phyloP scores from a whole-genome alignment of 2,888 invertebrate genomes.

The Drosophila demipolita region DNA sequence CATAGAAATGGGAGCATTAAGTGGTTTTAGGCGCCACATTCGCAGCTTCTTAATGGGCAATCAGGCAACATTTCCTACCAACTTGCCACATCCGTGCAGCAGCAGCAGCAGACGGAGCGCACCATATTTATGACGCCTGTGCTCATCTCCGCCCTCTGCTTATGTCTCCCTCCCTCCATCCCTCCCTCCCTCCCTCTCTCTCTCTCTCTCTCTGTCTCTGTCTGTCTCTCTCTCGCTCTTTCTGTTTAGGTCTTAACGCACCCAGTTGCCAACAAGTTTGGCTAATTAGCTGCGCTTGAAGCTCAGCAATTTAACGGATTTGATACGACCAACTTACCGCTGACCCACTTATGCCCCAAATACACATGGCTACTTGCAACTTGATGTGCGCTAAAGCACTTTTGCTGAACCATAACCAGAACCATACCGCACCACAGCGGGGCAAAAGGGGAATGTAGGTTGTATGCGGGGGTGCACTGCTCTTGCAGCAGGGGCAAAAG shows the following conservation, averaged over 20 bases:
- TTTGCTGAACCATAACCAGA: slow-evolving; percentile 30
- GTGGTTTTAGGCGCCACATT: slow-evolving; percentile 37
- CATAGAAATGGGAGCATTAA: slow-evolving; percentile 42
- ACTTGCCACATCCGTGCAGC: slow-evolving; percentile 48
- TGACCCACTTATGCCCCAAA: slow-evolving; percentile 49
- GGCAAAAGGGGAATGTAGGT: neutral
- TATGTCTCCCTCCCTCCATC: neutral
- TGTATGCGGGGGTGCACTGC: neutral
- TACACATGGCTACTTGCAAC: slow-evolving; percentile 18
- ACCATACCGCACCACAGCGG: neutral
- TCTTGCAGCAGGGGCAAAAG: slow-evolving; percentile 32
- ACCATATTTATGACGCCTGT: slow-evolving; percentile 47
- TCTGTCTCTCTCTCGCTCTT: neutral
- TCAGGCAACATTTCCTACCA: slow-evolving; percentile 58
- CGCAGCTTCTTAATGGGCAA: slow-evolving; percentile 47
- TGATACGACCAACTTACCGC: slow-evolving; percentile 28
- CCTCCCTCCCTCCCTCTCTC: neutral
- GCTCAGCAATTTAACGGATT: slow-evolving; percentile 51
- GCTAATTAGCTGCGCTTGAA: slow-evolving; percentile 70
- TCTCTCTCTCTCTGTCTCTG: neutral
- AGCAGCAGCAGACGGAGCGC: slow-evolving; percentile 26
- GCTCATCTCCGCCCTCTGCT: neutral
- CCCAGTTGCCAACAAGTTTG: slow-evolving; percentile 53
- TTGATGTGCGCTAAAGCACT: slow-evolving; percentile 67
- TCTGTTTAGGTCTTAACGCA: slow-evolving; percentile 11